phyloP scores from a whole-genome alignment of 2,797 vertebrate genomes.

The Lepidocolaptes lacrymiger region DNA sequence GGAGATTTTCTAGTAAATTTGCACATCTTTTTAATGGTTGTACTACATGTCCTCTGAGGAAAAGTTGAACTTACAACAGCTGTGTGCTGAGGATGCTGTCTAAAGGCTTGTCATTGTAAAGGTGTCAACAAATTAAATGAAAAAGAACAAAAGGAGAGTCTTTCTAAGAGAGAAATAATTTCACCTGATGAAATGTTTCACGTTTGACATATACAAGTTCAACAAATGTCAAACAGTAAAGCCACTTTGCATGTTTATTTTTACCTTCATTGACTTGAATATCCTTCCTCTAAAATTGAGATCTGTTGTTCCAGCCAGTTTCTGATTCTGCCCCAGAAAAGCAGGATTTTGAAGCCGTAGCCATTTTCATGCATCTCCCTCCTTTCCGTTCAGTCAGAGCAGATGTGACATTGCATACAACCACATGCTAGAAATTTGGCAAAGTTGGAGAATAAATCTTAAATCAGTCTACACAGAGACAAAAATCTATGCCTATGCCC shows the following conservation, averaged over 20 bases:
- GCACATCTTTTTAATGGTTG: not conserved
- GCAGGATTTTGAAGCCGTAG: not conserved
- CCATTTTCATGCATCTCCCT: not conserved
- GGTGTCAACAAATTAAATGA: not conserved
- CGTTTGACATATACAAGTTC: not conserved
- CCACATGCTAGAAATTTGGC: conserved; percentile 47
- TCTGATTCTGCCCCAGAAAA: not conserved
- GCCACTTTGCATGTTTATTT: not conserved
- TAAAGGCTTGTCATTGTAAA: not conserved
- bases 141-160: not conserved
- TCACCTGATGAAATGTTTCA: not conserved
- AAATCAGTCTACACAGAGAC: conserved; percentile 6
- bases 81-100: not conserved
- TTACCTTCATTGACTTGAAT: not conserved
- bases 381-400: not conserved
- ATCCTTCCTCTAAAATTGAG: not conserved
- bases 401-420: not conserved
- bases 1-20: not conserved
- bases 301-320: not conserved
- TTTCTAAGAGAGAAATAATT: not conserved
- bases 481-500: not conserved
- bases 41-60: not conserved
- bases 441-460: not conserved
- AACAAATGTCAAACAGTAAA: not conserved
- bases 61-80: not conserved